Evolutionary conservation across 2,888 invertebrate species (phyloP).

Genomic region (Sericinus montela): DNA sequence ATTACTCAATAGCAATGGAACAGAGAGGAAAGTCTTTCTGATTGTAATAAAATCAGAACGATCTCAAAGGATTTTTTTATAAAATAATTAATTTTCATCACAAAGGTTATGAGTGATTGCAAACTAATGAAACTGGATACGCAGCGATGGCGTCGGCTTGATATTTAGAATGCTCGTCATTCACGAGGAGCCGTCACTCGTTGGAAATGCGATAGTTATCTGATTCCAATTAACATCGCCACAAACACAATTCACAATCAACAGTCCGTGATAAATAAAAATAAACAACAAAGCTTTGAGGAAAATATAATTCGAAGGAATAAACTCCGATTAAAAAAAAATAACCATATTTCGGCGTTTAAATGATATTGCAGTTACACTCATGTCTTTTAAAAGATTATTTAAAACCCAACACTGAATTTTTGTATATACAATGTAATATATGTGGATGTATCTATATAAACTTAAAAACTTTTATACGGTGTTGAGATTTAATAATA

Average conservation of each 20-base stretch:
- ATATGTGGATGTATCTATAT: too few species aligned
- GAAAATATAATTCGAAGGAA: conserved; percentile 7
- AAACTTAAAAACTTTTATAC: too few species aligned
- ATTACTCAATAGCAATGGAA: too few species aligned
- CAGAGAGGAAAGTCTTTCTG: too few species aligned
- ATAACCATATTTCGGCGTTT: neutral
- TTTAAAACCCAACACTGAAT: too few species aligned
- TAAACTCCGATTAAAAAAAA: neutral
- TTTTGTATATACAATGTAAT: too few species aligned
- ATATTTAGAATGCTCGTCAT: conserved; percentile 30
- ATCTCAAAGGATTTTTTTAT: too few species aligned
- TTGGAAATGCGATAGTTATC: conserved; percentile 37
- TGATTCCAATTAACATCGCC: conserved; percentile 23
- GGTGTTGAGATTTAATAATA: too few species aligned
- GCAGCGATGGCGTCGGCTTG: neutral
- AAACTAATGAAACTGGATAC: conserved; percentile 6
- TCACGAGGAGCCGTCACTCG: conserved; percentile 31
- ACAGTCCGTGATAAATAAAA: conserved; percentile 14
- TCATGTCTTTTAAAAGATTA: neutral
- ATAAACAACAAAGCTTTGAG: conserved; percentile 8
- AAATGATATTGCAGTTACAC: neutral
- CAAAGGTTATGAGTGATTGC: conserved; percentile 1
- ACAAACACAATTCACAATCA: conserved; percentile 18
- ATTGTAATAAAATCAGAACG: too few species aligned
- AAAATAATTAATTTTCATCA: neutral